A percentile compares a stretch with the other conserved stretches of the same genome.
phyloP scores from a whole-genome alignment of 2,113 vertebrate species.

The Ochotona princeps region DNA sequence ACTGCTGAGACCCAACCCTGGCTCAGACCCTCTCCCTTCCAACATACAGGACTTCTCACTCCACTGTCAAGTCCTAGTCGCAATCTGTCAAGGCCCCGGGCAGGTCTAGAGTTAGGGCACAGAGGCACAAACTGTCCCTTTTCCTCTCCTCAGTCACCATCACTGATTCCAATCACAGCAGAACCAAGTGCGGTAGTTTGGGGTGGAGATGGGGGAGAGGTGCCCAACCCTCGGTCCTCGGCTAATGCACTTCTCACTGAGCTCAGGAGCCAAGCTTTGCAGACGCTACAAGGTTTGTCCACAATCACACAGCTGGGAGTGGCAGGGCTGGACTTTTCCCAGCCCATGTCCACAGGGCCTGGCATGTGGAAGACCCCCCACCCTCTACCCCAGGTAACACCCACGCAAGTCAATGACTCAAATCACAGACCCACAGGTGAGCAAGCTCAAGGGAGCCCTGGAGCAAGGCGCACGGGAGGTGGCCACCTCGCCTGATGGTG shows the following conservation, averaged over 20 bases:
- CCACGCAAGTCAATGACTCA: not conserved
- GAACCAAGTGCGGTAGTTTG: too few species aligned
- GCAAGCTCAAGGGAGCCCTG: not conserved
- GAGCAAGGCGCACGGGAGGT: not conserved
- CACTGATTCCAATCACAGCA: not conserved
- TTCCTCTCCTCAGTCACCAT: not conserved
- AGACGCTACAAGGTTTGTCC: not conserved
- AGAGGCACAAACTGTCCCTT: not conserved
- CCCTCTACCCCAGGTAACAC: not conserved
- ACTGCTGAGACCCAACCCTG: not conserved
- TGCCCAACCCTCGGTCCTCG: not conserved
- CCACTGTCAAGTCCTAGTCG: not conserved
- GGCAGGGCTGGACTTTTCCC: not conserved
- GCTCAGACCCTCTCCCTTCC: not conserved
- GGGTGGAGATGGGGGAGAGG: too few species aligned
- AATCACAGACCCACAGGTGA: not conserved
- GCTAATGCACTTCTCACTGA: not conserved
- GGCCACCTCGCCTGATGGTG: not conserved
- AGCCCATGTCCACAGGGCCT: not conserved
- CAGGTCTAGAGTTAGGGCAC: not conserved
- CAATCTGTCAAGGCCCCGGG: not conserved
- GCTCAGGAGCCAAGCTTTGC: not conserved
- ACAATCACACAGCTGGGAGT: not conserved
- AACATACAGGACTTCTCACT: not conserved
- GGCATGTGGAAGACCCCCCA: not conserved